These are phyloP conservation scores for Octodon degus DNA, from an alignment of 2,113 vertebrate genomes.

Conservation along the genomic window DNA sequence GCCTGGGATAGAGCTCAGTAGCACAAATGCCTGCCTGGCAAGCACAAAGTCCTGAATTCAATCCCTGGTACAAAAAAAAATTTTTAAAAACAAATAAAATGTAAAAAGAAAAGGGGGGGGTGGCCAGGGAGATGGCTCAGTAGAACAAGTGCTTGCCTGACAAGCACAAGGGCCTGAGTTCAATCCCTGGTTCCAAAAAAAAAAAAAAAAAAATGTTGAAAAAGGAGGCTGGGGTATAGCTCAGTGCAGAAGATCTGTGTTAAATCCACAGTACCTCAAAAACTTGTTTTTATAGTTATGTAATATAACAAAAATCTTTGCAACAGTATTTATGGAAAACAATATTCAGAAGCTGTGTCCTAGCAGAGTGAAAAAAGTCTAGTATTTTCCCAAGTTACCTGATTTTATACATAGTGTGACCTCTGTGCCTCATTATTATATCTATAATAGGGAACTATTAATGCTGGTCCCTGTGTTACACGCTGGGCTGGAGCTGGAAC, in stretches of 20 bases:
- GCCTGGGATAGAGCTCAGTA: not conserved
- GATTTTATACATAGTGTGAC: not conserved
- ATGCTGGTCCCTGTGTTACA: not conserved
- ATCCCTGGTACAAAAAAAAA: no score
- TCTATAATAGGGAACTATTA: not conserved
- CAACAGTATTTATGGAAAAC: not conserved
- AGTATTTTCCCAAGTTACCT: not conserved
- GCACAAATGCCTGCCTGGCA: no score
- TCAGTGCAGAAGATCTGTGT: not conserved
- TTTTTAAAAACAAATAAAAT: no score
- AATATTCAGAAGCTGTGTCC: not conserved
- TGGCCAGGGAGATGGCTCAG: no score
- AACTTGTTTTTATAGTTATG: not conserved
- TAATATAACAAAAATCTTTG: not conserved
- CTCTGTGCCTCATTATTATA: slow-evolving; percentile 1
- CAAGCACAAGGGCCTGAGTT: no score
- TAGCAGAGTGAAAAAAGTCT: not conserved
- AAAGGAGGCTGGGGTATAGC: not conserved
- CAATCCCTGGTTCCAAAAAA: no score
- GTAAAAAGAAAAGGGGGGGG: no score
- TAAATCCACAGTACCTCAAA: not conserved
- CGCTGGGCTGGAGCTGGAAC: not conserved
- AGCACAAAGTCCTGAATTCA: no score
- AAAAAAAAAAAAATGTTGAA: not conserved
- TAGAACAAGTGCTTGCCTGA: no score